A percentile compares a stretch with the other conserved stretches of the same genome.
These are phyloP conservation scores for Anolis carolinensis DNA, from an alignment of 2,113 vertebrate genomes.

Conservation along the genomic window DNA sequence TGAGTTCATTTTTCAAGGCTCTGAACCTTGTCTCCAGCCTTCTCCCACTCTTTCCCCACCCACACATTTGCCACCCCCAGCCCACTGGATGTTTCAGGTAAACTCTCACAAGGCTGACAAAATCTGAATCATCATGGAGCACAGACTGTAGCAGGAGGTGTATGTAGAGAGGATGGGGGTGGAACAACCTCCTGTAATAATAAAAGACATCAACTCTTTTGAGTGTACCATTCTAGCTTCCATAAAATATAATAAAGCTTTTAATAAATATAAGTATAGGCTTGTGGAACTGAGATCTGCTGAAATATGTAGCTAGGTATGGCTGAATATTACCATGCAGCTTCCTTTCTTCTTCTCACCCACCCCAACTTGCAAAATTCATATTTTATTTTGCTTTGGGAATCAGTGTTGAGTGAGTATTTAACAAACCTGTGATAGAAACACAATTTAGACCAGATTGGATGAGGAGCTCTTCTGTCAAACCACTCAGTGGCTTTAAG, in stretches of 20 bases:
- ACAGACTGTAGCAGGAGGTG: slow-evolving; percentile 18
- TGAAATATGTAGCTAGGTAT: neutral
- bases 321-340: rapidly evolving
- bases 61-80: slow-evolving; percentile 21
- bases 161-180: slow-evolving; percentile 35
- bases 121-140: slow-evolving; percentile 15
- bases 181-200: slow-evolving; percentile 44
- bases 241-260: neutral
- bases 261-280: slow-evolving; percentile 19
- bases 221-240: slow-evolving; percentile 35
- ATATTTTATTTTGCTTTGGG: neutral
- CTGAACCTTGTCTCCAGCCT: neutral
- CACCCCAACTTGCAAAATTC: neutral
- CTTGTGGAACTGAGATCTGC: neutral
- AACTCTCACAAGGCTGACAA: slow-evolving; percentile 44
- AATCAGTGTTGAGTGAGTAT: neutral
- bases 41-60: slow-evolving; percentile 14
- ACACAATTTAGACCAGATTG: neutral
- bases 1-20: slow-evolving; percentile 11
- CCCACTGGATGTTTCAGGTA: slow-evolving; percentile 26
- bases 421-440: neutral
- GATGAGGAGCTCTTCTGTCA: neutral
- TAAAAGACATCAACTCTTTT: slow-evolving; percentile 36
- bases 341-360: neutral
- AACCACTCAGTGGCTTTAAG: neutral